Conservation (phyloP, 1,140 invertebrate species). For the Sitodiplosis mosellana region DNA sequence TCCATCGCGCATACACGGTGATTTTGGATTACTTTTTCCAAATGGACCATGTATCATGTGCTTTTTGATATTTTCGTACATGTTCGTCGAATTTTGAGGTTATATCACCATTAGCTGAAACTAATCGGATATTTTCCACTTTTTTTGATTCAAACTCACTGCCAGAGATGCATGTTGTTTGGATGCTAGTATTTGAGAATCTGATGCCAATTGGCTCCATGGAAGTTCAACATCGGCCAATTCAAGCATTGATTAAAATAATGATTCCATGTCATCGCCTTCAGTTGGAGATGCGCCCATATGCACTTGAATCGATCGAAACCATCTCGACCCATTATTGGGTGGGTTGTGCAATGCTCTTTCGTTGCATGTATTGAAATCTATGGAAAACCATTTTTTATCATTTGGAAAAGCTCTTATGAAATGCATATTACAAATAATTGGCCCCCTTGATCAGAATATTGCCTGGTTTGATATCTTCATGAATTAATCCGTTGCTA, state of each 20-base stretch:
- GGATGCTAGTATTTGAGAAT: not conserved
- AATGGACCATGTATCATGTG: slow-evolving; percentile 32
- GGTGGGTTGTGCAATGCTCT: not conserved
- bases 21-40: slow-evolving; percentile 15
- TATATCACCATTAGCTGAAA: too few relatives aligned
- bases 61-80: slow-evolving; percentile 23
- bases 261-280: not conserved
- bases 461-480: not conserved
- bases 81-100: too few relatives aligned
- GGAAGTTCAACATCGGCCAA: slow-evolving; percentile 6
- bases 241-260: slow-evolving; percentile 9
- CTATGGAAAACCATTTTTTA: not conserved
- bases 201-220: slow-evolving; percentile 1
- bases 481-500: not conserved
- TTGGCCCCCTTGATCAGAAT: not conserved
- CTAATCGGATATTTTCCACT: too few relatives aligned
- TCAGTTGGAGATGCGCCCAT: not conserved
- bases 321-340: not conserved
- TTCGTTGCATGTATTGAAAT: not conserved
- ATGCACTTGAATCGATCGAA: not conserved
- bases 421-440: not conserved
- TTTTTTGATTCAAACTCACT: too few relatives aligned
- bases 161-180: not conserved
- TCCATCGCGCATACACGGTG: slow-evolving; percentile 9
- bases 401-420: not conserved